A percentile compares a stretch with the other conserved stretches of the same genome.
phyloP scores from a whole-genome alignment of 2,113 vertebrate species.

The Gnathochromis pfefferi region DNA sequence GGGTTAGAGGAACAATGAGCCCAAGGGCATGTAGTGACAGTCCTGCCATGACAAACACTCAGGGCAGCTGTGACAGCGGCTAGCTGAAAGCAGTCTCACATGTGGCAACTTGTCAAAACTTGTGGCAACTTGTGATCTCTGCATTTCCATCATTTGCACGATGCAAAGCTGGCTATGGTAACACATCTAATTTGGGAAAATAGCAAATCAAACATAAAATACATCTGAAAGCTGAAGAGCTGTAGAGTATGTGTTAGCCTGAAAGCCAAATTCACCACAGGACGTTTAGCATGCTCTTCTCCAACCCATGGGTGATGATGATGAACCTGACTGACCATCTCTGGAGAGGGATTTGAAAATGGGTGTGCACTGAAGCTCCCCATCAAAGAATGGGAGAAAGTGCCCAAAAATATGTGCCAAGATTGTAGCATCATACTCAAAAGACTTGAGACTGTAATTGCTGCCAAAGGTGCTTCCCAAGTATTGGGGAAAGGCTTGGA shows the following conservation, averaged over 20 bases:
- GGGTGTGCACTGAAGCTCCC: background rate
- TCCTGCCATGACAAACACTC: background rate
- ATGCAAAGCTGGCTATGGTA: background rate
- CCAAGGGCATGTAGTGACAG: background rate
- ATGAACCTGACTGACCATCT: background rate
- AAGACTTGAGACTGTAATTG: background rate
- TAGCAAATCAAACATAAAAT: background rate
- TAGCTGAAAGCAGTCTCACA: background rate
- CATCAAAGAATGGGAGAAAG: background rate
- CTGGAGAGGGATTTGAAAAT: background rate
- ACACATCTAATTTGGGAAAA: background rate
- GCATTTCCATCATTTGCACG: background rate
- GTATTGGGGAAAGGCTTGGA: background rate
- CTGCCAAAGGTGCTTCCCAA: background rate
- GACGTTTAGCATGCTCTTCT: background rate
- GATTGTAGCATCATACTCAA: background rate
- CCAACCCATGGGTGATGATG: background rate
- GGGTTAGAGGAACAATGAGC: background rate
- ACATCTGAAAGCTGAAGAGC: background rate
- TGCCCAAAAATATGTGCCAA: background rate
- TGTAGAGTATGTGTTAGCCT: background rate
- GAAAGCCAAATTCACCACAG: background rate
- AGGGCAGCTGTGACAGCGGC: background rate
- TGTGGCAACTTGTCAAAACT: background rate
- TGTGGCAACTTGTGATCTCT: background rate